These are phyloP conservation scores for Stictocephala bisonia DNA, from an alignment of 2,888 invertebrate species.

Conservation along the genomic window DNA sequence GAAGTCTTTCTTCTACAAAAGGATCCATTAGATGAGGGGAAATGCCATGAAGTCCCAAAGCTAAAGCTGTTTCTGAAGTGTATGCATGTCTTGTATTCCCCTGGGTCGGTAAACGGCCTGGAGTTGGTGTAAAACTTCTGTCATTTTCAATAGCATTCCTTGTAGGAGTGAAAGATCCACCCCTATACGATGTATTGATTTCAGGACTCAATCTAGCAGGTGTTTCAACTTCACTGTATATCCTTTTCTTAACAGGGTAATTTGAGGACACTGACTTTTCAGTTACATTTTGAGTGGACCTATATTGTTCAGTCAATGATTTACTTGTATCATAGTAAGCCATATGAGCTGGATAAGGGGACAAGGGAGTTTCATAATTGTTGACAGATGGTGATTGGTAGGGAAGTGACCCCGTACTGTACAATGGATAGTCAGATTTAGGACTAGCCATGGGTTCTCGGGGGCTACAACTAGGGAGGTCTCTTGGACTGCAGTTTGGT, in stretches of 20 bases:
- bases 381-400: conserved; percentile 46
- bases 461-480: conserved; percentile 52
- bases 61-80: conserved; percentile 52
- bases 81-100: conserved; percentile 43
- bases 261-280: conserved; percentile 59
- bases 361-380: conserved; percentile 60
- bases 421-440: conserved; percentile 50
- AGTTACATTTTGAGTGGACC: conserved; percentile 56
- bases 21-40: conserved; percentile 48
- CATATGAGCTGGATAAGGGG: conserved; percentile 71
- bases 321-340: conserved; percentile 63
- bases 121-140: conserved; percentile 58
- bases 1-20: conserved; percentile 51
- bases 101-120: conserved; percentile 56
- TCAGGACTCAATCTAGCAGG: conserved; percentile 47
- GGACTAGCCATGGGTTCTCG: conserved; percentile 69
- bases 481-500: conserved; percentile 52
- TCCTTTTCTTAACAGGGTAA: conserved; percentile 75
- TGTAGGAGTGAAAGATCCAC: conserved; percentile 57
- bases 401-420: conserved; percentile 40
- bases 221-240: conserved; percentile 68
- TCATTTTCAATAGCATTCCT: conserved; percentile 57
- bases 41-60: conserved; percentile 49
- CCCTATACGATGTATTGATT: conserved; percentile 45
- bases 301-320: conserved; percentile 62